phyloP scores from a whole-genome alignment of 2,113 vertebrate genomes.

The Mugil cephalus region DNA sequence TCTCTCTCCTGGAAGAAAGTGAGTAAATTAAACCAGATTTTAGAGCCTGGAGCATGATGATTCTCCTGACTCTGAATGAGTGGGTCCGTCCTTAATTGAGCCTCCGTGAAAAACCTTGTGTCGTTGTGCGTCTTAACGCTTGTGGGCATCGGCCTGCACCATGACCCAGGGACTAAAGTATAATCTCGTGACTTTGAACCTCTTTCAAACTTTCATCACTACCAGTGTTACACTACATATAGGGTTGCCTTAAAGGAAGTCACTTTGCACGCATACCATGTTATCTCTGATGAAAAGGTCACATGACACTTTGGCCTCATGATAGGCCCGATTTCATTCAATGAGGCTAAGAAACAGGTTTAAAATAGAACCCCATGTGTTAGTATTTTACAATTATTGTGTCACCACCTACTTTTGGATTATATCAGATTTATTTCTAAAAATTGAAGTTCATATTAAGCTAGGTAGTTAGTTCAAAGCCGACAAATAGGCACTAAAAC shows the following conservation, averaged over 20 bases:
- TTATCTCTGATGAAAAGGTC: conserved; percentile 25
- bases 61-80: conserved; percentile 55
- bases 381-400: neutral
- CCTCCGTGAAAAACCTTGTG: conserved; percentile 58
- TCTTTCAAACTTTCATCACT: conserved; percentile 59
- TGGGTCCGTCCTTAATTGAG: conserved; percentile 64
- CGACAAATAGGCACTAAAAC: too few relatives aligned
- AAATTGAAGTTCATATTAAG: too few relatives aligned
- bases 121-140: conserved; percentile 42
- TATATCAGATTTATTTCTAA: neutral
- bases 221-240: conserved; percentile 34
- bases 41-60: conserved; percentile 56
- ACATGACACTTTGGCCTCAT: conserved; percentile 6
- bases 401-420: neutral
- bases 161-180: conserved; percentile 51
- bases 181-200: conserved; percentile 66
- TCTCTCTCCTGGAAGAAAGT: conserved; percentile 35
- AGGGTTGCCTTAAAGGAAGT: conserved; percentile 30
- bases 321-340: conserved; percentile 9
- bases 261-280: conserved; percentile 15
- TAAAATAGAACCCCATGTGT: too few relatives aligned
- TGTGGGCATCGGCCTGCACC: conserved; percentile 57
- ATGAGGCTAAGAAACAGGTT: neutral
- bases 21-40: conserved; percentile 51
- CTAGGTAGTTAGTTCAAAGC: too few relatives aligned